Base-by-base conservation (phyloP, 92 coral and sea anemone species). In the Blastomussa wellsi region DNA sequence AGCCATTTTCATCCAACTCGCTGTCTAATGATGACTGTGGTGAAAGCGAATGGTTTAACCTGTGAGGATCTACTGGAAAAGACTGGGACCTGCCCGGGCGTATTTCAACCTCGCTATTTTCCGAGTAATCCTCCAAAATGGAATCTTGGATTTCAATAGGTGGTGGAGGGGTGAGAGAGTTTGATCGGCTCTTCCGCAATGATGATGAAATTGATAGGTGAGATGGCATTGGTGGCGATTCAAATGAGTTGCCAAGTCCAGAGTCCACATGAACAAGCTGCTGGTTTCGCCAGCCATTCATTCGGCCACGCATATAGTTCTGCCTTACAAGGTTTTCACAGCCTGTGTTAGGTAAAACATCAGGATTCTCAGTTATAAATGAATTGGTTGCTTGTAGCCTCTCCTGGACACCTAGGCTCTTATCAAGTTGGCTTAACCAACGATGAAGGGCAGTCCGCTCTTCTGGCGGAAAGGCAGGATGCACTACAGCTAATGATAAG, bases 41-140 rank as follows among this genome's bases (percentile, higher is more conserved):
- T 9, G 99, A 97, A 10, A 97, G 88, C 29, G 91, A 98, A 76
- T 93, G 93, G 76, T 89, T 90, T 35, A 94, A 65, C 33, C 90
- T 86, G 80, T 97, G 98, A 36, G 99, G 99, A 86, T 97, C 99
- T 70, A 90, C 99, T 33, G 99, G 99, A 88, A 94, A 97, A 14
- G 99, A 97, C 89, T 93, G 94, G 95, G 99, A 97, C 94, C 99
- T 89, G 93, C 98, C 99, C 87, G 98, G 96, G 70, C 99, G 98
- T 53, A 65, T 97, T 75, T 94, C 95, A 76, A 97, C 86, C 22
- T 85, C 86, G 68, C 80, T 68, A 7, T 89, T 96, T 66, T 88
- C 94, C 51, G 51, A 72, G 68, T 84, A 87, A 68, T 93, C 98
- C 78, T 90, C 94, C 68, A 92, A 67, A 70, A 90, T 86, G n/a